Percentiles rank a stretch among this genome's conserved stretches.
Evolutionary conservation across 1,140 invertebrate species (phyloP).

Genomic region (Trichonephila clavipes): DNA sequence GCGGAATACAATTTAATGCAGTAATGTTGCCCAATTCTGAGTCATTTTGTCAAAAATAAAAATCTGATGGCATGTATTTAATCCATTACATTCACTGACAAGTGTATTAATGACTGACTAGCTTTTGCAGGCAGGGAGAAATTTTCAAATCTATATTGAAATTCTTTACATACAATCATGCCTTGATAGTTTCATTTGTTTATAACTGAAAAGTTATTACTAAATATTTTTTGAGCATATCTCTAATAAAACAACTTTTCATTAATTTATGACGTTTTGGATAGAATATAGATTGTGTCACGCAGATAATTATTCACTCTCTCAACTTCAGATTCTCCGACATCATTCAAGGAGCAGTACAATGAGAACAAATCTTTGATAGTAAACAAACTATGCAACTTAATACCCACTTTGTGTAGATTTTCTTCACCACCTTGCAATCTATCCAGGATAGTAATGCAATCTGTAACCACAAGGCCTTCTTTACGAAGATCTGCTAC

Average conservation of each 20-base stretch:
- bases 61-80: too few relatives aligned
- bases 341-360: background rate
- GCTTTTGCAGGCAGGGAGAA: too few relatives aligned
- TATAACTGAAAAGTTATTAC: too few relatives aligned
- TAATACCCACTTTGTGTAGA: constrained; percentile 87
- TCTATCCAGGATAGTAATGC: constrained; percentile 94
- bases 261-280: background rate
- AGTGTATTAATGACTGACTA: too few relatives aligned
- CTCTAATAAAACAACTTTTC: background rate
- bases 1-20: too few relatives aligned
- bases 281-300: background rate
- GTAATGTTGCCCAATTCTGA: too few relatives aligned
- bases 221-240: too few relatives aligned
- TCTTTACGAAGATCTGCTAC: constrained; percentile 86
- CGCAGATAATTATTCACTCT: background rate
- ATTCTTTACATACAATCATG: too few relatives aligned
- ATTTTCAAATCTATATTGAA: too few relatives aligned
- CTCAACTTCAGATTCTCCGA: background rate
- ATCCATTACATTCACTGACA: too few relatives aligned
- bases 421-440: constrained; percentile 93
- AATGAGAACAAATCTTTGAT: constrained; percentile 27
- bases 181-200: too few relatives aligned
- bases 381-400: constrained; percentile 83
- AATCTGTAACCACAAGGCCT: constrained; percentile 88
- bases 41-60: too few relatives aligned